Evolutionary conservation across 2,888 invertebrate genomes (phyloP).

Genomic region (Agrotis puta): DNA sequence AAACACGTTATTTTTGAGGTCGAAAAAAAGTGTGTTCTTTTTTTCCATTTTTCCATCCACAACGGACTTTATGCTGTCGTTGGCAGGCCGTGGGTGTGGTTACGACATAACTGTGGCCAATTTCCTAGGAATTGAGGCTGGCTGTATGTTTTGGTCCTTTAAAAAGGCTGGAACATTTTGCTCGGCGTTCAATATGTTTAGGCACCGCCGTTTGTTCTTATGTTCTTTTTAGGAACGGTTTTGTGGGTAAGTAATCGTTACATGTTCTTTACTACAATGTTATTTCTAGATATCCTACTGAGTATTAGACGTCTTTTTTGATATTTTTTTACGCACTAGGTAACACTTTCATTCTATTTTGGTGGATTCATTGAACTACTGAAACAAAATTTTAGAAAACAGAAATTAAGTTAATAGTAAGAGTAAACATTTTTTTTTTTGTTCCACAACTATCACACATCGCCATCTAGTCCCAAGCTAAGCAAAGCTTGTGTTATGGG

Average conservation of each 20-base stretch:
- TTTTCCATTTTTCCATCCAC: conserved; percentile 21
- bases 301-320: neutral
- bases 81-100: conserved; percentile 15
- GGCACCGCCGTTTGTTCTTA: conserved; percentile 1
- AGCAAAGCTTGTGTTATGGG: too few relatives aligned
- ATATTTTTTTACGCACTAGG: neutral
- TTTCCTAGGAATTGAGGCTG: conserved; percentile 27
- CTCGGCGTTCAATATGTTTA: neutral
- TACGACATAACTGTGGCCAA: conserved; percentile 30
- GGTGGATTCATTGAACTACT: neutral
- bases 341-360: neutral
- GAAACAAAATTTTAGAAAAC: too few relatives aligned
- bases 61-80: conserved; percentile 17
- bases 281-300: neutral
- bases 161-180: conserved; percentile 17
- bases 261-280: too few relatives aligned
- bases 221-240: neutral
- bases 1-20: conserved; percentile 9
- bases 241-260: neutral
- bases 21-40: conserved; percentile 8
- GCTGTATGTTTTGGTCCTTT: conserved; percentile 15
- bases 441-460: too few relatives aligned
- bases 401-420: too few relatives aligned
- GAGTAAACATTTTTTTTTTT: too few relatives aligned
- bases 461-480: too few relatives aligned